phyloP scores from a whole-genome alignment of 2,888 invertebrate species.

The Pediacus dermestoides region DNA sequence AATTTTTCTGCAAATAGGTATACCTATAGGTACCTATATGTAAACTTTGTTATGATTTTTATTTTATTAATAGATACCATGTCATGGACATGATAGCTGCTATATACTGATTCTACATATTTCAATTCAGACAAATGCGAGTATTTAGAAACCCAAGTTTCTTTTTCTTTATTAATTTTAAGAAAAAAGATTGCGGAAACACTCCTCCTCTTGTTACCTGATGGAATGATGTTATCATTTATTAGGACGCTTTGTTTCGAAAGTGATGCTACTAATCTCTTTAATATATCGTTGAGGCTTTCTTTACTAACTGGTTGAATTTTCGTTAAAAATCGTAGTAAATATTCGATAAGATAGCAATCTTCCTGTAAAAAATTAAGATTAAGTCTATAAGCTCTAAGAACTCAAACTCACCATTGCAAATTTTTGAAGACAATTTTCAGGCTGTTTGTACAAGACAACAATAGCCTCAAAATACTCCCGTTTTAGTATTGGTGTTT shows the following conservation, averaged over 20 bases:
- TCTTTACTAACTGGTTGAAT: constrained; percentile 61
- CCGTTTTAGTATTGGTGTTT: constrained; percentile 62
- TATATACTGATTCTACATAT: no score
- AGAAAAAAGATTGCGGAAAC: no score
- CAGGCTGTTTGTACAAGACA: constrained; percentile 58
- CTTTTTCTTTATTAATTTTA: no score
- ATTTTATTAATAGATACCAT: constrained; percentile 6
- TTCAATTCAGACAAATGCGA: no score
- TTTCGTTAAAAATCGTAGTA: constrained; percentile 65
- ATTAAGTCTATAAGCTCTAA: constrained; percentile 7
- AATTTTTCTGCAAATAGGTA: no score
- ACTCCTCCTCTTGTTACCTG: constrained; percentile 37
- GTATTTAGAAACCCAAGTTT: no score
- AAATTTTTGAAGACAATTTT: constrained; percentile 59
- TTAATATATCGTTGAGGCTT: constrained; percentile 59
- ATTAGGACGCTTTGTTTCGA: constrained; percentile 63
- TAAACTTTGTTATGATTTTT: no score
- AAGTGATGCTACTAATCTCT: constrained; percentile 62
- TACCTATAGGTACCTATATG: no score
- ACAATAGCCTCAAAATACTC: constrained; percentile 68
- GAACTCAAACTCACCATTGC: constrained; percentile 48
- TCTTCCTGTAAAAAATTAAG: constrained; percentile 55
- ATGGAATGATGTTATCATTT: constrained; percentile 49
- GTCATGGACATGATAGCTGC: no score
- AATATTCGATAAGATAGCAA: constrained; percentile 67